Percentiles rank a stretch among this genome's conserved stretches.
These are phyloP conservation scores for Leptinotarsa lineolata DNA, from an alignment of 1,140 invertebrate genomes.

Conservation along the genomic window DNA sequence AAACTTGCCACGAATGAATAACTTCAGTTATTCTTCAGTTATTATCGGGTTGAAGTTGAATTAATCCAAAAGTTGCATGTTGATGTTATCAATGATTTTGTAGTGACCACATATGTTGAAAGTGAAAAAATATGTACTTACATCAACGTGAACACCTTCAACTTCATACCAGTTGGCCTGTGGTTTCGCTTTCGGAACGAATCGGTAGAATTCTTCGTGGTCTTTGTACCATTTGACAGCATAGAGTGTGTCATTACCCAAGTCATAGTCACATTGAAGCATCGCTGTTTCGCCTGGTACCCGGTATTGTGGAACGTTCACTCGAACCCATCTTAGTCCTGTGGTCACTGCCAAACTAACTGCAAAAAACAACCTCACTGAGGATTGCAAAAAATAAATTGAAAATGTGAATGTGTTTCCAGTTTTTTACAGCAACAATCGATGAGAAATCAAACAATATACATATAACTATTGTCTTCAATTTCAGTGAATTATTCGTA, in stretches of 20 bases:
- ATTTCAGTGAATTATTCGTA: too few relatives aligned
- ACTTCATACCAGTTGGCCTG: constrained; percentile 69
- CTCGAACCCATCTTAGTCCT: constrained; percentile 59
- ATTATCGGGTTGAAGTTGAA: too few relatives aligned
- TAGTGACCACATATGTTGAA: too few relatives aligned
- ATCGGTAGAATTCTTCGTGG: constrained; percentile 85
- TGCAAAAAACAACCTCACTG: neutral
- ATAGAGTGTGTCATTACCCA: constrained; percentile 73
- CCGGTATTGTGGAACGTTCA: constrained; percentile 73
- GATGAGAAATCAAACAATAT: too few relatives aligned
- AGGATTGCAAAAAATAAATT: too few relatives aligned
- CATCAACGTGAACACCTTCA: constrained; percentile 74
- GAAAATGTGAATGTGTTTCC: too few relatives aligned
- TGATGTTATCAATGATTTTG: too few relatives aligned
- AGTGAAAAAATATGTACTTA: constrained; percentile 36
- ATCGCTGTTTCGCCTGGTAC: constrained; percentile 70
- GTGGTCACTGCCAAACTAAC: constrained; percentile 21
- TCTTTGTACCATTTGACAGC: constrained; percentile 90
- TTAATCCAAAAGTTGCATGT: too few relatives aligned
- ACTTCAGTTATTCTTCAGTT: too few relatives aligned
- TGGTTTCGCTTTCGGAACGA: constrained; percentile 67
- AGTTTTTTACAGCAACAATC: too few relatives aligned
- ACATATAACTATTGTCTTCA: too few relatives aligned
- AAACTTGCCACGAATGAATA: too few relatives aligned
- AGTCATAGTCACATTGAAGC: constrained; percentile 76